Percentiles rank a stretch among this genome's conserved stretches.
Conservation (phyloP, 2,888 invertebrate genomes). For the Chironomus tentans region DNA sequence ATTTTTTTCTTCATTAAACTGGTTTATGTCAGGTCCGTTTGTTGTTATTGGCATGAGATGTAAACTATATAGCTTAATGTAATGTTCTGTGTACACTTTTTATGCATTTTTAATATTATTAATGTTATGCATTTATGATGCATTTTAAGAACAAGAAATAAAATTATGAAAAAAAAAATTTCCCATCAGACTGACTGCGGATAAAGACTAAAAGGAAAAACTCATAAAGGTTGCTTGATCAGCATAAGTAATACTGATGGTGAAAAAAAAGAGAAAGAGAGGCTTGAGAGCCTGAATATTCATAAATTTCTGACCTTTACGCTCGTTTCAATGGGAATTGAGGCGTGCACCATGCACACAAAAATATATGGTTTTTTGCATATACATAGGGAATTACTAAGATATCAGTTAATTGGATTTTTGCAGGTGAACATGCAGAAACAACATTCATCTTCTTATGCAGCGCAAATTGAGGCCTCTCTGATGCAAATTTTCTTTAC, state of each 20-base stretch:
- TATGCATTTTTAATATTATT: not conserved
- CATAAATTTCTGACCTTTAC: slow-evolving; percentile 27
- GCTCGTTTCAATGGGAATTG: slow-evolving; percentile 18
- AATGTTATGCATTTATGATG: not conserved
- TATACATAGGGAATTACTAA: slow-evolving; percentile 13
- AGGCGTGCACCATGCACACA: slow-evolving; percentile 21
- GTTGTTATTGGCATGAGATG: not conserved
- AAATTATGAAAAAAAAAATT: not conserved
- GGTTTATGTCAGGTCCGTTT: slow-evolving; percentile 2
- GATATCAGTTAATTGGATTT: slow-evolving; percentile 27
- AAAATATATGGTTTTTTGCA: slow-evolving; percentile 22
- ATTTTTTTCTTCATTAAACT: not conserved
- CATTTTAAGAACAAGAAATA: not conserved
- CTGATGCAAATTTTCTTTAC: slow-evolving; percentile 14
- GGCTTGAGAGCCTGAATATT: slow-evolving; percentile 1
- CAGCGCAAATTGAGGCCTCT: slow-evolving; percentile 1
- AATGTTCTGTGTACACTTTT: not conserved
- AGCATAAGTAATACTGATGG: not conserved
- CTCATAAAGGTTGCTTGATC: slow-evolving; percentile 14
- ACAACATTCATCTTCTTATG: slow-evolving; percentile 4
- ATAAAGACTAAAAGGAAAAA: not conserved
- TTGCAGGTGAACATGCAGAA: slow-evolving; percentile 26
- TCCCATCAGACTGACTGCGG: slow-evolving; percentile 6
- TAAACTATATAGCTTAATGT: not conserved
- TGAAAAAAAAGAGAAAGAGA: not conserved